Conservation (phyloP, 1,140 invertebrate genomes). For the Reticulitermes speratus region DNA sequence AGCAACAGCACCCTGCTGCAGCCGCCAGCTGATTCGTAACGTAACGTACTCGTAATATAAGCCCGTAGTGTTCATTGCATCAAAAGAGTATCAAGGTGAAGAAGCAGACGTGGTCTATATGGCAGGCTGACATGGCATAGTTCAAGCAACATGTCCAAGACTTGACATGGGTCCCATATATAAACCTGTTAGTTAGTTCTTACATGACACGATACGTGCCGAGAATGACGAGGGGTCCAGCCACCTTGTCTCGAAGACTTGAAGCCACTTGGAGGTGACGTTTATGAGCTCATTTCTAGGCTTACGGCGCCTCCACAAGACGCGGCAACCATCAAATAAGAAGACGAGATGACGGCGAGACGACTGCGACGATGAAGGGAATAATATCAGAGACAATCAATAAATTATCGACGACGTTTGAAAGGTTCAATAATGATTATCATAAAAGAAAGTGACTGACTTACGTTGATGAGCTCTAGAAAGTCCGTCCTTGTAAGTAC, state of each 20-base stretch:
- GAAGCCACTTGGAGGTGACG: constrained; percentile 12
- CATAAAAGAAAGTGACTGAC: not conserved
- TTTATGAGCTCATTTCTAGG: constrained; percentile 15
- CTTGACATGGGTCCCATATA: constrained; percentile 10
- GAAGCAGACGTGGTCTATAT: not conserved
- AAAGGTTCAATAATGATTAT: not conserved
- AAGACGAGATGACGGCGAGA: not conserved
- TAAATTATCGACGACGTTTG: not conserved
- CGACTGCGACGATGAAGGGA: not conserved
- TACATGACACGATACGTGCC: constrained; percentile 5
- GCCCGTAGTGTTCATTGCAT: not conserved
- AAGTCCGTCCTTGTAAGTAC: not conserved
- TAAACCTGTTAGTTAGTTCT: constrained; percentile 5
- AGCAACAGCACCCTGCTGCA: not conserved
- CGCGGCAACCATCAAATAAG: not conserved
- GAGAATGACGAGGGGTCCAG: not conserved
- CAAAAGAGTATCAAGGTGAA: not conserved
- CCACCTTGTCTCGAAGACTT: not conserved
- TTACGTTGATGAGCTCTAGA: not conserved
- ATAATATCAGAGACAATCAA: not conserved
- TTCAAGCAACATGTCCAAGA: not conserved
- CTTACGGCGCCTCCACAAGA: not conserved
- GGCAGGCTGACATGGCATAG: not conserved
- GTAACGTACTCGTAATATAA: too few relatives aligned
- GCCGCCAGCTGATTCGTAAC: not conserved